Conservation (phyloP, 2,113 vertebrate species). For the Takifugu flavidus region DNA sequence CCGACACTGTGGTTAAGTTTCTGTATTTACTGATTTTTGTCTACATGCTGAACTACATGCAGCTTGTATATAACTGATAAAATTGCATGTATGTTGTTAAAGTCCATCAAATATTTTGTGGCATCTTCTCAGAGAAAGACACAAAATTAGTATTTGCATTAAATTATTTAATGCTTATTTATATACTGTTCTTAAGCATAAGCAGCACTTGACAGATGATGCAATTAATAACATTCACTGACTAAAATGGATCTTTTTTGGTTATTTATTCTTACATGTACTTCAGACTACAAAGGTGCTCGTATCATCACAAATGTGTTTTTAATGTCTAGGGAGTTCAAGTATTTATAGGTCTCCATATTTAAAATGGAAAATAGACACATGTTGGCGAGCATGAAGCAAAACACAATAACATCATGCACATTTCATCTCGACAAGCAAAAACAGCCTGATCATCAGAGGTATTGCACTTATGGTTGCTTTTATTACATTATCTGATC, state of each 20-base stretch:
- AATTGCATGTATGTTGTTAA: no score
- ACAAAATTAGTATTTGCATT: slow-evolving; percentile 18
- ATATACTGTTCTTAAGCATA: slow-evolving; percentile 29
- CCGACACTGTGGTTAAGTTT: no score
- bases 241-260: slow-evolving; percentile 7
- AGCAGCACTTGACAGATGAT: slow-evolving; percentile 15
- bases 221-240: slow-evolving; percentile 23
- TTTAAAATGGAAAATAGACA: slow-evolving; percentile 17
- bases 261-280: neutral
- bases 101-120: no score
- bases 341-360: slow-evolving; percentile 14
- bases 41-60: no score
- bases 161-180: slow-evolving; percentile 42
- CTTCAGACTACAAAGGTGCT: neutral
- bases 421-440: slow-evolving; percentile 3
- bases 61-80: no score
- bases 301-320: neutral
- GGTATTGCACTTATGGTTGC: no score
- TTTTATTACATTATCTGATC: no score
- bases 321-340: slow-evolving; percentile 20
- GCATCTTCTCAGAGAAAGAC: slow-evolving; percentile 3
- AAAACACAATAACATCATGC: slow-evolving; percentile 40
- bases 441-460: no score
- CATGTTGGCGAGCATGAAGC: slow-evolving; percentile 18
- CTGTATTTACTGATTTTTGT: no score